Conservation (phyloP, 2,113 vertebrate species). For the Hemichromis elongatus region DNA sequence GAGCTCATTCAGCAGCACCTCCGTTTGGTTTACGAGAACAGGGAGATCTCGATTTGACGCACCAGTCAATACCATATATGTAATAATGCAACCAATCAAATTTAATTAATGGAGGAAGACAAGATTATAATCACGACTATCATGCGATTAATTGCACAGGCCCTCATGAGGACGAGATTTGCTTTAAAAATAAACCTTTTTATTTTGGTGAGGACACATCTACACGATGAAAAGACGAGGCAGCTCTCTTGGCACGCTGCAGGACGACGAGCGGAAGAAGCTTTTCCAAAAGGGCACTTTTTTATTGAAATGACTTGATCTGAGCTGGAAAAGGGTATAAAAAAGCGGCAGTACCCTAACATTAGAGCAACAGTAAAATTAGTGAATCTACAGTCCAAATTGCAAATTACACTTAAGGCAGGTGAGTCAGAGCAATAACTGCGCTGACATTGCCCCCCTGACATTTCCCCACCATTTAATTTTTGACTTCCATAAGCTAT, state of each 20-base stretch:
- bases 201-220: not conserved
- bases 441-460: conserved; percentile 5
- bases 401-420: conserved; percentile 50
- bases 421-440: conserved; percentile 56
- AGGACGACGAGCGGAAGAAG: not conserved
- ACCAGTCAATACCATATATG: not conserved
- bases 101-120: conserved; percentile 21
- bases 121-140: not conserved
- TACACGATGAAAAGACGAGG: not conserved
- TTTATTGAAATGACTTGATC: conserved; percentile 45
- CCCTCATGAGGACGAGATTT: not conserved
- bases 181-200: not conserved
- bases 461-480: conserved; percentile 38
- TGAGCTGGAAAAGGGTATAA: conserved; percentile 24
- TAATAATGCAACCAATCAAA: conserved; percentile 9
- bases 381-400: conserved; percentile 26
- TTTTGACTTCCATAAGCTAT: conserved; percentile 50
- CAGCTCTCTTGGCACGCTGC: not conserved
- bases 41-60: conserved; percentile 6
- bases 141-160: not conserved
- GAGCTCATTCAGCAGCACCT: not conserved
- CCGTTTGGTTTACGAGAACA: conserved; percentile 7
- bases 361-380: conserved; percentile 50
- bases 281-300: conserved; percentile 24
- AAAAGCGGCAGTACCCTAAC: conserved; percentile 14